Evolutionary conservation across 2,888 invertebrate genomes (phyloP), one percentile per base, ranked within the genome.

Genomic region (Drosophila borborema): DNA sequence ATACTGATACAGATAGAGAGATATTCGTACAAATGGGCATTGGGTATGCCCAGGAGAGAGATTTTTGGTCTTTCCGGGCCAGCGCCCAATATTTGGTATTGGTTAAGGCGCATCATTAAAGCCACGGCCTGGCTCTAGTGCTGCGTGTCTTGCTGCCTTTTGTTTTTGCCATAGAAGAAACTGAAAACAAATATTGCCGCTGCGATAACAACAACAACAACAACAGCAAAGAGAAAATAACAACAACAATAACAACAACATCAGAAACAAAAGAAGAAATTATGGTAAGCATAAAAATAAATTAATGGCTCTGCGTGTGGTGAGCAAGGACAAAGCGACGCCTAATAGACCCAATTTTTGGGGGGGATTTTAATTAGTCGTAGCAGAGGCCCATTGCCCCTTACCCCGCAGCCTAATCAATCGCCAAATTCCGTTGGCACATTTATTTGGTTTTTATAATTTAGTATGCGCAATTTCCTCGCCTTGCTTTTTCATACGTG

Each of bases 261-360:
- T n/a, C n/a, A 46, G 64, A 66, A 56, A 49, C 54, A 79, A 76
- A 72, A 76, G 85, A 85, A 81, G 85, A 89, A 86, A 86, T 90
- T 90, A 88, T 84, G 80, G 76, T 69, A 67, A 62, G 71, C 86
- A 83, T 86, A 89, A 86, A 83, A 89, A 72, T 75, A 89, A 89
- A 86, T 89, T 87, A 89, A 90, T 88, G 75, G 79, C 77, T 72
- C 48, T 79, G 77, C 69, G 66, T 71, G 68, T 40, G 72, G 54
- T 54, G 66, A 64, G 75, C 89, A 73, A 81, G 87, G 85, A 89
- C 82, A 86, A 76, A 79, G 60, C 72, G 74, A 45, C 76, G 73
- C 81, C 74, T 81, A 81, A 84, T 74, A 81, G 80, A 67, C 82
- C 73, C 49, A 76, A 67, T 64, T 23, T 41, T 34, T 45, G 48